phyloP scores from a whole-genome alignment of 2,888 invertebrate genomes.

The Phasia obesa region DNA sequence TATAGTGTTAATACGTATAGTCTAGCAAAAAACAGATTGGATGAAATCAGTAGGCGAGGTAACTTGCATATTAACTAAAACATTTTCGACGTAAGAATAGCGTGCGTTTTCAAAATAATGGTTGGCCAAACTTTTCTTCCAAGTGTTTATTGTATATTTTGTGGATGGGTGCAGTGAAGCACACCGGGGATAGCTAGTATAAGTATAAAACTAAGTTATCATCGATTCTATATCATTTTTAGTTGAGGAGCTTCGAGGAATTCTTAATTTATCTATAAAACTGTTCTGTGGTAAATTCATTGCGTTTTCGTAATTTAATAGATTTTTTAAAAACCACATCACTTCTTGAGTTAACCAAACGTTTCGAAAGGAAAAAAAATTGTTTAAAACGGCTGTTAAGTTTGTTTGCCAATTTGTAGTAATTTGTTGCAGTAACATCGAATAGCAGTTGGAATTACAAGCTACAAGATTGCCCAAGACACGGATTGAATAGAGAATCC shows the following conservation, averaged over 20 bases:
- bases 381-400: conserved; percentile 74
- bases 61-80: too few species aligned
- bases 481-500: conserved; percentile 74
- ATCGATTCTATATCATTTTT: conserved; percentile 8
- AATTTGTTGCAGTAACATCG: conserved; percentile 66
- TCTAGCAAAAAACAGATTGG: background rate
- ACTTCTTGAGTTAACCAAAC: conserved; percentile 71
- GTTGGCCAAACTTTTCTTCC: too few species aligned
- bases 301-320: conserved; percentile 54
- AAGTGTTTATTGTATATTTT: too few species aligned
- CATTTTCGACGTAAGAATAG: too few species aligned
- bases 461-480: conserved; percentile 76
- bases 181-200: too few species aligned
- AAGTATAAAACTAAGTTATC: too few species aligned
- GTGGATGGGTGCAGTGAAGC: too few species aligned
- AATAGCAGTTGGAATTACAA: conserved; percentile 36
- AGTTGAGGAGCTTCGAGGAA: conserved; percentile 5
- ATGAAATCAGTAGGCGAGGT: too few species aligned
- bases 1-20: too few species aligned
- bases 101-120: too few species aligned
- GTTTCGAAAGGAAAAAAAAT: conserved; percentile 74
- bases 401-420: conserved; percentile 71
- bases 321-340: conserved; percentile 76
- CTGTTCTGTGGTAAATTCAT: background rate
- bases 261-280: conserved; percentile 46